These are phyloP conservation scores for Lysiphlebus fabarum DNA, from an alignment of 1,140 invertebrate genomes.

Conservation along the genomic window DNA sequence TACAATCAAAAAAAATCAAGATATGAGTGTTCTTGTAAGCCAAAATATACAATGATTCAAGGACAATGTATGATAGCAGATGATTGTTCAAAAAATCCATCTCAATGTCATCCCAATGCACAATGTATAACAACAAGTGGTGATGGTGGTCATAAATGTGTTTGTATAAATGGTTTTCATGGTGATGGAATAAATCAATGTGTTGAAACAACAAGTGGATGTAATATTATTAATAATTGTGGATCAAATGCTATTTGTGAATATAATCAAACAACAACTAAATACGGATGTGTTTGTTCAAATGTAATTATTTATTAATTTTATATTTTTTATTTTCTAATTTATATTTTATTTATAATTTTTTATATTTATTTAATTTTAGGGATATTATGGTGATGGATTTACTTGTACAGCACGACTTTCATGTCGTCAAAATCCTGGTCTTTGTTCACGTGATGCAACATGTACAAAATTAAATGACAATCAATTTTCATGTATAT, in stretches of 20 bases:
- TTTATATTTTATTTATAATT: neutral
- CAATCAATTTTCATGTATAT: constrained; percentile 72
- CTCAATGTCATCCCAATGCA: constrained; percentile 63
- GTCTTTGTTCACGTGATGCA: constrained; percentile 76
- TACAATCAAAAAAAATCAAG: constrained; percentile 58
- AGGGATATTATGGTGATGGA: constrained; percentile 85
- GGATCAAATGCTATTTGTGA: constrained; percentile 77
- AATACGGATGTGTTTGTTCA: constrained; percentile 58
- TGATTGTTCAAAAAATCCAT: constrained; percentile 48
- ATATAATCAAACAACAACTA: constrained; percentile 58
- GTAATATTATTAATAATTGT: constrained; percentile 81
- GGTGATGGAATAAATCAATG: constrained; percentile 74
- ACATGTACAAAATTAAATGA: constrained; percentile 68
- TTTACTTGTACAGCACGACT: constrained; percentile 65
- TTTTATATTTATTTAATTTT: constrained; percentile 20
- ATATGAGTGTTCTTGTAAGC: constrained; percentile 69
- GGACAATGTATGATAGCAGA: constrained; percentile 56
- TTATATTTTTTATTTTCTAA: neutral
- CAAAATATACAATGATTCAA: constrained; percentile 57
- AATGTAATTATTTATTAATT: constrained; percentile 45
- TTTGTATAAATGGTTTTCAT: constrained; percentile 73
- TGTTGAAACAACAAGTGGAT: constrained; percentile 64
- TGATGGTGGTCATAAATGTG: constrained; percentile 66
- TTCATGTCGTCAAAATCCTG: constrained; percentile 69
- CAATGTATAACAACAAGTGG: constrained; percentile 58